Base-by-base conservation (phyloP, 2,113 vertebrate genomes). In the Rhipidura dahli region DNA sequence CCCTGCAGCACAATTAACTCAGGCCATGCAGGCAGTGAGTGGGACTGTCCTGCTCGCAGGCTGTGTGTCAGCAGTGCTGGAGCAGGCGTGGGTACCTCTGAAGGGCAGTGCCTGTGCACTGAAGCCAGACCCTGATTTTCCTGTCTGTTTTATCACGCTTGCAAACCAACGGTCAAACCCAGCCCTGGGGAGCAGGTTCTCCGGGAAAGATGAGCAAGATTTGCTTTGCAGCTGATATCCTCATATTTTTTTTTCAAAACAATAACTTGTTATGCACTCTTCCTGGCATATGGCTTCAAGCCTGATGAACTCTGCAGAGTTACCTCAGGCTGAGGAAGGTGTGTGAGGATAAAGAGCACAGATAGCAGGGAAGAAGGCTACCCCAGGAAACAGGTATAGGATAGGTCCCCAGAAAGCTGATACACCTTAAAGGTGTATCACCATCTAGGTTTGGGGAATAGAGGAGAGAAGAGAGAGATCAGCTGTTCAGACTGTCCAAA, bases 71-170 rank as follows among this genome's bases (percentile, higher is more conserved):
- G 76, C 79, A 83, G 40, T 0, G 5, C 71, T 51, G 76, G n/a
- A 76, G 63, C 79, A 83, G 57, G 80, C 44, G 26, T 20, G 9
- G 68, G 68, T 57, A 65, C 8, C 83, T 95, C 64, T 69, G 45
- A 83, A 69, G 83, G 87, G 76, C 91, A 92, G 91, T 3, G 31
- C 28, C 80, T 57, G 71, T 45, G 76, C 63, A 8, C 80, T 53
- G 80, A 66, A 95, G 76, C 71, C 87, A 68, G 84, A 93, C 72
- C 84, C 51, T 94, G 92, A 89, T 75, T 94, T 89, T 91, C 78
- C 92, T 93, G 77, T 87, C 89, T 87, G 37, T 42, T 92, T 91
- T 92, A 91, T 79, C 65, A 84, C 77, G 26, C 90, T 94, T 75
- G 61, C 81, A 89, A 94, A 94, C 60, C 6, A 27, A 63, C 0